Percentiles rank a stretch among this genome's conserved stretches.
These are phyloP conservation scores for Lacerta agilis DNA, from an alignment of 2,797 vertebrate genomes.

Conservation along the genomic window DNA sequence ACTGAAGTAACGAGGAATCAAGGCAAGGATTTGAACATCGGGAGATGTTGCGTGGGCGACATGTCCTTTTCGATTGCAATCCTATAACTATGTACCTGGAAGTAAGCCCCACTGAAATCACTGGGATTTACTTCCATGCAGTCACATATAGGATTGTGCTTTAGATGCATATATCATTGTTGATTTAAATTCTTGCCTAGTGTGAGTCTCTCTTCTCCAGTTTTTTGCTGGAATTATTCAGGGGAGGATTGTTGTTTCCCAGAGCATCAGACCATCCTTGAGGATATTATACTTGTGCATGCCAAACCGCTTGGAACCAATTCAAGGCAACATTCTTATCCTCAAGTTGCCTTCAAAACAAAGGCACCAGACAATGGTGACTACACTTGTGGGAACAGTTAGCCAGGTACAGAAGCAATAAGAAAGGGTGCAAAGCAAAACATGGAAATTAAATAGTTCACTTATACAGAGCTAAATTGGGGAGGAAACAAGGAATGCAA, in stretches of 20 bases:
- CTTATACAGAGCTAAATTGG: not conserved
- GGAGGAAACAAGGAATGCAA: not conserved
- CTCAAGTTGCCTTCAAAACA: not conserved
- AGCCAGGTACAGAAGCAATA: not conserved
- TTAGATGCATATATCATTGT: too few species aligned
- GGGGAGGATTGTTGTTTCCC: not conserved
- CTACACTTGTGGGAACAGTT: not conserved
- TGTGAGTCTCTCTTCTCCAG: not conserved
- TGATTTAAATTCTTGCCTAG: not conserved
- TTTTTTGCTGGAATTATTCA: not conserved
- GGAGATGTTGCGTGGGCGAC: not conserved
- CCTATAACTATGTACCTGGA: too few species aligned
- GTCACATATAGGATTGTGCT: too few species aligned
- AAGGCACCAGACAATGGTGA: not conserved
- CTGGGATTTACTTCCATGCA: too few species aligned
- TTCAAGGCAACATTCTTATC: not conserved
- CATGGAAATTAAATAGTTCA: not conserved
- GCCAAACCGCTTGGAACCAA: not conserved
- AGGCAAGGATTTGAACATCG: not conserved
- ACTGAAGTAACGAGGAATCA: not conserved
- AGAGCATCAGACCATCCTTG: not conserved
- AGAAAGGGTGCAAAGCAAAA: not conserved
- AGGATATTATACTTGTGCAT: not conserved
- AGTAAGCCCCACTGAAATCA: too few species aligned
- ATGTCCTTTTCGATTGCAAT: too few species aligned